These are phyloP conservation scores for Epinotia demarniana DNA, from an alignment of 2,888 invertebrate genomes.

Conservation along the genomic window DNA sequence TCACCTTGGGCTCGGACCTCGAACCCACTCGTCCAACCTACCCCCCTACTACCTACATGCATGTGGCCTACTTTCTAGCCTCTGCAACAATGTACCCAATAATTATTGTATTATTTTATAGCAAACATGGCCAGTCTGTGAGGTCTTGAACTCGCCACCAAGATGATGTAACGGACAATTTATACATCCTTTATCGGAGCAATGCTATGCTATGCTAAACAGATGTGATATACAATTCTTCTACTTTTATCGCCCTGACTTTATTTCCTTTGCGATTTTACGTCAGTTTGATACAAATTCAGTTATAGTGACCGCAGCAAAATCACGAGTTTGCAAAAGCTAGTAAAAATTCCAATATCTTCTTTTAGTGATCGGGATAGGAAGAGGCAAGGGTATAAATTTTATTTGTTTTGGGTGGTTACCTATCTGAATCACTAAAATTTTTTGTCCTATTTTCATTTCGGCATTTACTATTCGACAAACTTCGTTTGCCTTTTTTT, in stretches of 20 bases:
- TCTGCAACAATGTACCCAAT: too few species aligned
- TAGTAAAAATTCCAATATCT: conserved; percentile 36
- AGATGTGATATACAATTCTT: not conserved
- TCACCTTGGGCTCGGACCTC: too few species aligned
- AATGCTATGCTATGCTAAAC: not conserved
- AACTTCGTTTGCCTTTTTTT: too few species aligned
- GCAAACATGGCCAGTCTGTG: not conserved
- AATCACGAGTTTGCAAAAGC: conserved; percentile 22
- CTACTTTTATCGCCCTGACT: not conserved
- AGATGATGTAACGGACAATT: not conserved
- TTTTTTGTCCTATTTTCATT: too few species aligned
- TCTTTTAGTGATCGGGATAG: conserved; percentile 26
- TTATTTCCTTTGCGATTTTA: conserved; percentile 10
- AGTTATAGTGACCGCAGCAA: conserved; percentile 25
- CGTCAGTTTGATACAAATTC: conserved; percentile 20
- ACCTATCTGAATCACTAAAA: too few species aligned
- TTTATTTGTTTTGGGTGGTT: conserved; percentile 42
- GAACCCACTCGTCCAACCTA: too few species aligned
- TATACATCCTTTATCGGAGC: conserved; percentile 3
- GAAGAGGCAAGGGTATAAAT: conserved; percentile 18
- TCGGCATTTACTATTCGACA: too few species aligned
- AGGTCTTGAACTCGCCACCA: not conserved
- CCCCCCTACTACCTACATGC: too few species aligned
- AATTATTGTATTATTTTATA: too few species aligned
- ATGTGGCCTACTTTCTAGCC: too few species aligned